Conservation (phyloP, 1,140 invertebrate species). For the Apis mellifera region Amel_HAv3.1 CM009934.2:6770501-6771000, state of each 20-base stretch:
- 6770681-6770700: conserved; percentile 76
- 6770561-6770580: background rate
- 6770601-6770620: conserved; percentile 44
- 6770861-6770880: conserved; percentile 15
- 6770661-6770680: conserved; percentile 78
- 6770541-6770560: conserved; percentile 2
- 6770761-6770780: conserved; percentile 70
- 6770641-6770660: conserved; percentile 77
- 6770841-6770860: conserved; percentile 31
- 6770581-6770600: conserved; percentile 1
- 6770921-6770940: conserved; percentile 24
- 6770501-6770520: background rate
- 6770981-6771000: conserved; percentile 46
- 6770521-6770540: background rate
- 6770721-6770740: conserved; percentile 70
- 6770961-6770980: conserved; percentile 28
- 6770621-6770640: conserved; percentile 78
- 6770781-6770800: conserved; percentile 2
- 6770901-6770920: conserved; percentile 22
- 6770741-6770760: conserved; percentile 76
- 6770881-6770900: conserved; percentile 20
- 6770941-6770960: conserved; percentile 15
- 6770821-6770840: conserved; percentile 21
- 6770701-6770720: conserved; percentile 64
- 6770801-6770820: conserved; percentile 10